Percentiles rank a stretch among this genome's conserved stretches.
Conservation (phyloP, 2,888 invertebrate genomes). For the Cataglyphis cursor region DNA sequence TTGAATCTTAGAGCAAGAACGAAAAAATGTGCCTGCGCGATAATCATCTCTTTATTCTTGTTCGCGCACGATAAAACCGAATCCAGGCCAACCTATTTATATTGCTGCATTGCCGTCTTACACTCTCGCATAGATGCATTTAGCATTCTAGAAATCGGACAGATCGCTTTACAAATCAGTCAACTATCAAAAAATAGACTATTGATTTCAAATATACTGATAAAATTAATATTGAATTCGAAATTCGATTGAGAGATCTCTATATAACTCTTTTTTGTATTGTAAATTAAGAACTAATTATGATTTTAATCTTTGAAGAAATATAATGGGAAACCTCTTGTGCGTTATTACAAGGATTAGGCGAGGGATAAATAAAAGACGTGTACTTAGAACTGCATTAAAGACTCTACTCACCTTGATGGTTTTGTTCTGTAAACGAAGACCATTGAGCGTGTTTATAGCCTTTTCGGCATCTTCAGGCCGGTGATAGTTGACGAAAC, state of each 20-base stretch:
- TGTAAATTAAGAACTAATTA: neutral
- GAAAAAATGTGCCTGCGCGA: conserved; percentile 24
- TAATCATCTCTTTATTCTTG: conserved; percentile 51
- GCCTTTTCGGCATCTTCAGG: conserved; percentile 99
- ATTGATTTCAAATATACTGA: conserved; percentile 1
- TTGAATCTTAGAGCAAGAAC: neutral
- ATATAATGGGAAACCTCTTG: no score
- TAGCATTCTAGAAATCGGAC: conserved; percentile 53
- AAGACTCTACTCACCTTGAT: conserved; percentile 92
- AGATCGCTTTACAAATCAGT: neutral
- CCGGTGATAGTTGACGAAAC: conserved; percentile 99
- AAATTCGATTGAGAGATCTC: neutral
- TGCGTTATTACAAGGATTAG: neutral
- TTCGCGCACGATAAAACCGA: conserved; percentile 61
- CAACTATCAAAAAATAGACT: conserved; percentile 3
- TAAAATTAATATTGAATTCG: neutral
- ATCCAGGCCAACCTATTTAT: conserved; percentile 69
- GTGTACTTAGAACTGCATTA: neutral
- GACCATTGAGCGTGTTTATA: conserved; percentile 98
- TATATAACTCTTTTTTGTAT: neutral
- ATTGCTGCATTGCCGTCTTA: conserved; percentile 55
- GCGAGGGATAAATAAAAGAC: neutral
- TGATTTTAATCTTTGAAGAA: neutral
- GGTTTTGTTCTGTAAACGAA: conserved; percentile 99
- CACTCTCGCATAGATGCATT: conserved; percentile 42